Conservation (phyloP, 2,113 vertebrate genomes). For the Dolichotis patagonum region DNA sequence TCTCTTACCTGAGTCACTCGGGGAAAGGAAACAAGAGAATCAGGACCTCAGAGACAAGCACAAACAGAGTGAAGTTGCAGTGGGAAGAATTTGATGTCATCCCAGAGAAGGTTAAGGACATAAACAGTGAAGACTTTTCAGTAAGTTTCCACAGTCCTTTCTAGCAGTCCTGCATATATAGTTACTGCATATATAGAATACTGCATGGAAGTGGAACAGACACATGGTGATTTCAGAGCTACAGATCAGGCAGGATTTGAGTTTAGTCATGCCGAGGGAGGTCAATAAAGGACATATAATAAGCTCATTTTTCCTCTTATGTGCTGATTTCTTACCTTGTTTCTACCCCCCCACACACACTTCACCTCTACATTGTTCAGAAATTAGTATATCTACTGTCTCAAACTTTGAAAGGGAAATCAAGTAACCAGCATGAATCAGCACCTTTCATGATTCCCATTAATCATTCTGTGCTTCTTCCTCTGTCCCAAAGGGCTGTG, state of each 20-base stretch:
- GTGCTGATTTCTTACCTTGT: neutral
- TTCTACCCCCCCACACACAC: neutral
- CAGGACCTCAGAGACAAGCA: neutral
- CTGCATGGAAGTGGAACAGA: accelerated
- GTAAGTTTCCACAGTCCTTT: neutral
- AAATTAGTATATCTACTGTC: neutral
- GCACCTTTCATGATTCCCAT: neutral
- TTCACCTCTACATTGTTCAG: neutral
- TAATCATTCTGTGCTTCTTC: neutral
- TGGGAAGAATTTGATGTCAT: too few relatives aligned
- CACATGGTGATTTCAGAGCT: neutral
- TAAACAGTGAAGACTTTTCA: neutral
- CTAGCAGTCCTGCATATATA: neutral
- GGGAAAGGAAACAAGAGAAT: neutral
- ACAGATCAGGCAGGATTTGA: neutral
- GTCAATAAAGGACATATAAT: neutral
- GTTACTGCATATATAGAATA: too few relatives aligned
- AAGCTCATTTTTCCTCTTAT: neutral
- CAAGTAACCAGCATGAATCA: neutral
- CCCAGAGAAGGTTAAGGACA: neutral
- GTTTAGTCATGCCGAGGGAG: neutral
- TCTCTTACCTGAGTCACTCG: neutral
- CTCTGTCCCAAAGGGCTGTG: neutral
- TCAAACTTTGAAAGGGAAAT: neutral
- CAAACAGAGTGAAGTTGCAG: too few relatives aligned